Evolutionary conservation across 1,140 invertebrate genomes (phyloP).

Genomic region (Diorhabda elongata): DNA sequence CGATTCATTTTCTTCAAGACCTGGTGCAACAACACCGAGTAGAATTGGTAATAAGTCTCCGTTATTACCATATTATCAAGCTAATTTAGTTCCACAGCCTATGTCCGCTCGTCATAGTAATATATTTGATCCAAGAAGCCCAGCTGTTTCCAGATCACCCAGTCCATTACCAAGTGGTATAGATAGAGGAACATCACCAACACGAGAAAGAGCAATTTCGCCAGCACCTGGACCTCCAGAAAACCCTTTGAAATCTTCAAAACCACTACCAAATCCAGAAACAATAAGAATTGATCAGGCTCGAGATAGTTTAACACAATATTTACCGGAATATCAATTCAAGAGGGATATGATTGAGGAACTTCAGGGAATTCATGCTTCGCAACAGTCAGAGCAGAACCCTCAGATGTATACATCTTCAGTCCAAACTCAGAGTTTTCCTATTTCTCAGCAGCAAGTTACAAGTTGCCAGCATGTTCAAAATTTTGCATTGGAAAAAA

Average conservation of each 20-base stretch:
- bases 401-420: constrained; percentile 22
- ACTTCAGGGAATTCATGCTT: constrained; percentile 16
- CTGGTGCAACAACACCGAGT: constrained; percentile 57
- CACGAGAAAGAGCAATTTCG: constrained; percentile 43
- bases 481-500: constrained; percentile 2
- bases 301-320: constrained; percentile 36
- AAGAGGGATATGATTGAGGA: constrained; percentile 27
- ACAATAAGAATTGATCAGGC: constrained; percentile 35
- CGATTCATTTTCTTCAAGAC: constrained; percentile 35
- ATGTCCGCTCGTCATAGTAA: constrained; percentile 53
- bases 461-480: neutral
- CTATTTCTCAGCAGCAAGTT: constrained; percentile 13
- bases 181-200: constrained; percentile 43
- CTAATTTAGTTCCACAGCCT: constrained; percentile 59
- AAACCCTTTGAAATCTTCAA: constrained; percentile 52
- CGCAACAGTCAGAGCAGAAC: constrained; percentile 14
- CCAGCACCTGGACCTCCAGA: constrained; percentile 59
- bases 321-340: constrained; percentile 38
- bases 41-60: constrained; percentile 62
- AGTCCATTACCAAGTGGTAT: constrained; percentile 46
- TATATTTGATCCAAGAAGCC: constrained; percentile 54
- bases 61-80: constrained; percentile 62
- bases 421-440: constrained; percentile 18
- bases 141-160: constrained; percentile 55
- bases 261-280: constrained; percentile 30